phyloP scores from a whole-genome alignment of 1,140 invertebrate species.

The Rhynchophorus ferrugineus region DNA sequence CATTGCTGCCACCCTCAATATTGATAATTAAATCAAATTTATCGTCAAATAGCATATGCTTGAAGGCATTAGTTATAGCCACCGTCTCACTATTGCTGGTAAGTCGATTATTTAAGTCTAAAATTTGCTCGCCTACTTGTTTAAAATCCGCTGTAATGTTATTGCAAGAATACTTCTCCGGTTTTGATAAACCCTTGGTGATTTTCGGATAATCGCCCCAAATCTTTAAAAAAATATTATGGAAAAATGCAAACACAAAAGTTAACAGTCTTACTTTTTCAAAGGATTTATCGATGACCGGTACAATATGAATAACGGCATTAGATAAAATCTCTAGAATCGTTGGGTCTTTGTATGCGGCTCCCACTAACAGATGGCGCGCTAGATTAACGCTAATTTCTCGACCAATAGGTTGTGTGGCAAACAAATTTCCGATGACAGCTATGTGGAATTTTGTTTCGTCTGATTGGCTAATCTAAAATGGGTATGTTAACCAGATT shows the following conservation, averaged over 20 bases:
- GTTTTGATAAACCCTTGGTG: conserved; percentile 21
- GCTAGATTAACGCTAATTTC: conserved; percentile 77
- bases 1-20: conserved; percentile 53
- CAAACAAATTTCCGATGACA: conserved; percentile 76
- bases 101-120: conserved; percentile 25
- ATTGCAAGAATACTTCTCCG: conserved; percentile 50
- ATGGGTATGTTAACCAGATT: too few species aligned
- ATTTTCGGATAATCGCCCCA: conserved; percentile 35
- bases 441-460: conserved; percentile 75
- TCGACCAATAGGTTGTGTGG: conserved; percentile 72
- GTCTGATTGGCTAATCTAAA: conserved; percentile 48
- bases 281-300: conserved; percentile 54
- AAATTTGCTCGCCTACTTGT: conserved; percentile 36
- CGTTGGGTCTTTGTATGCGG: conserved; percentile 54
- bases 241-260: not conserved
- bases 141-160: conserved; percentile 45
- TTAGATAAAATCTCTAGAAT: conserved; percentile 55
- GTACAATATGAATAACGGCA: conserved; percentile 73
- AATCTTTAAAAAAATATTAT: conserved; percentile 22
- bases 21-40: conserved; percentile 56
- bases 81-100: conserved; percentile 33
- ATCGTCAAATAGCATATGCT: conserved; percentile 47
- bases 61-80: conserved; percentile 48
- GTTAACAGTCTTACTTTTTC: conserved; percentile 37
- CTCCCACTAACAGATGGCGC: conserved; percentile 68